Percentiles rank a stretch among this genome's conserved stretches.
These are phyloP conservation scores for Micropterix aruncella DNA, from an alignment of 2,888 invertebrate genomes.

Conservation along the genomic window DNA sequence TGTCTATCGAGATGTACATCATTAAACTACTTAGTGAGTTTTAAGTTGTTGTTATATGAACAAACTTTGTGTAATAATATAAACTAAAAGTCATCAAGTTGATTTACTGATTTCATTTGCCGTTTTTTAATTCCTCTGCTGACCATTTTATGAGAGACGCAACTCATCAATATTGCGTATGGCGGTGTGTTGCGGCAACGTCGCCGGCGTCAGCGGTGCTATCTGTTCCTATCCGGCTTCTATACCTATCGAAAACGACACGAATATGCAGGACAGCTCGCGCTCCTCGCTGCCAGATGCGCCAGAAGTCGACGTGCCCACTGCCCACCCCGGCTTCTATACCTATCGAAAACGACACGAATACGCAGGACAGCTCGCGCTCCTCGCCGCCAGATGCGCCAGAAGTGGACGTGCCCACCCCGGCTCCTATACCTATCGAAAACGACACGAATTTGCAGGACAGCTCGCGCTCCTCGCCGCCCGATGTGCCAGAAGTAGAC, in stretches of 20 bases:
- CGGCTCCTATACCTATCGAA: not conserved
- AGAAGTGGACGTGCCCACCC: not conserved
- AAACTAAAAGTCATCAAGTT: too few relatives aligned
- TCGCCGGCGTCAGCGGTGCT: too few relatives aligned
- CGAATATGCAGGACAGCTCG: not conserved
- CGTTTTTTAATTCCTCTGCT: too few relatives aligned
- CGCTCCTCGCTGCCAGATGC: constrained; percentile 1
- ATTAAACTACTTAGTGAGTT: too few relatives aligned
- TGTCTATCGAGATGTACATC: too few relatives aligned
- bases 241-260: not conserved
- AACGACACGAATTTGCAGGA: too few relatives aligned
- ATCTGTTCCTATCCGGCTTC: not conserved
- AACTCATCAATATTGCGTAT: not conserved
- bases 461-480: not conserved
- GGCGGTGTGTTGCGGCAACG: too few relatives aligned
- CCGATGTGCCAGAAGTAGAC: too few relatives aligned
- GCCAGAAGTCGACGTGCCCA: not conserved
- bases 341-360: not conserved
- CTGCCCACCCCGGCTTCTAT: not conserved
- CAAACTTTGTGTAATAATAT: too few relatives aligned
- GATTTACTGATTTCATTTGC: not conserved
- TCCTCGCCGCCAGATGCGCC: not conserved
- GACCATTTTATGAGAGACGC: too few relatives aligned
- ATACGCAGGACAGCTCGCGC: not conserved
- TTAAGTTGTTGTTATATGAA: too few relatives aligned